phyloP scores from a whole-genome alignment of 2,113 vertebrate species.

The Lethenteron reissneri region DNA sequence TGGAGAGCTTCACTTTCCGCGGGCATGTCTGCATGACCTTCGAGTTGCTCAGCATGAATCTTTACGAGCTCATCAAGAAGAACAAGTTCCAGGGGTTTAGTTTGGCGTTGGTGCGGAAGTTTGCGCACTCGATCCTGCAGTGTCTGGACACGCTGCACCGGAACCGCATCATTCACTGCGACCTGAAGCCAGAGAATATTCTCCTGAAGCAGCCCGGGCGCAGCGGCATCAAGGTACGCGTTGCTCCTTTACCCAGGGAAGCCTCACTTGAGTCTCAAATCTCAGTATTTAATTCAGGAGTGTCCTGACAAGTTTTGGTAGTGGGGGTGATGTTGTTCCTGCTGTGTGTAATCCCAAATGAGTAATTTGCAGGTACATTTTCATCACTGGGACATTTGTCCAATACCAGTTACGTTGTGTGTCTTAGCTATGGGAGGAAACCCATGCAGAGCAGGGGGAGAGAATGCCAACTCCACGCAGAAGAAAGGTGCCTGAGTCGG shows the following conservation, averaged over 20 bases:
- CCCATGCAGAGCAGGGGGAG: too few relatives aligned
- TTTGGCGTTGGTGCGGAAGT: constrained; percentile 73
- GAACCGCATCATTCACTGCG: constrained; percentile 91
- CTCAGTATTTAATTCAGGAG: too few relatives aligned
- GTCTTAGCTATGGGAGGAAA: too few relatives aligned
- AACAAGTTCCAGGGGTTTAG: constrained; percentile 98
- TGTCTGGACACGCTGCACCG: constrained; percentile 64
- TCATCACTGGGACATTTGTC: too few relatives aligned
- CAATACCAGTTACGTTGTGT: too few relatives aligned
- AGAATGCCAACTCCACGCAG: too few relatives aligned
- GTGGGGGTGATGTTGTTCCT: too few relatives aligned
- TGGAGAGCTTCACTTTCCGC: constrained; percentile 90
- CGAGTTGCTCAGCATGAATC: constrained; percentile 81
- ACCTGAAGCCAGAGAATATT: constrained; percentile 95
- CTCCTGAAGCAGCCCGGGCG: constrained; percentile 85
- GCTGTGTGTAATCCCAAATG: too few relatives aligned
- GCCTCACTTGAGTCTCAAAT: too few relatives aligned
- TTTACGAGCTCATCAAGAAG: constrained; percentile 91
- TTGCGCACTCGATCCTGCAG: constrained; percentile 84
- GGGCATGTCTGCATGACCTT: constrained; percentile 98
- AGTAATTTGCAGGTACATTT: too few relatives aligned
- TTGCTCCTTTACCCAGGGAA: not conserved
- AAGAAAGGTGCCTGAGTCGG: too few relatives aligned
- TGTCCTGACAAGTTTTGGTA: too few relatives aligned
- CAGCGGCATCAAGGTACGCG: constrained; percentile 58